Evolutionary conservation across 2,888 invertebrate genomes (phyloP).

Genomic region (Halictus quadricinctus): DNA sequence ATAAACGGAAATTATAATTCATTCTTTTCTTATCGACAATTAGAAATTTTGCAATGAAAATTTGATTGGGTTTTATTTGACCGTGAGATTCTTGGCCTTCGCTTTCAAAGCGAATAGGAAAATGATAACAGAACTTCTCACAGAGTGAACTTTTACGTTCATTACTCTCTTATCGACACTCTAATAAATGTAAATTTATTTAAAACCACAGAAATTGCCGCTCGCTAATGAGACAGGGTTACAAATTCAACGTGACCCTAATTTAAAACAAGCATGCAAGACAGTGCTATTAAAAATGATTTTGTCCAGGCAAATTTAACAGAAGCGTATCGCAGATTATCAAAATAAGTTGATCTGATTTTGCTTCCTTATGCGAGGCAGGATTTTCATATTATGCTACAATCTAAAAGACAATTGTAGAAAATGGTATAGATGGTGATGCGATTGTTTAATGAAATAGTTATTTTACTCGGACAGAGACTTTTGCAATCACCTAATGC

Average conservation of each 20-base stretch:
- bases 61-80: too few species aligned
- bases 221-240: not conserved
- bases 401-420: not conserved
- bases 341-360: too few species aligned
- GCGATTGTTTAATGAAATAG: too few species aligned
- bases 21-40: too few species aligned
- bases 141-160: not conserved
- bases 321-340: not conserved
- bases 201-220: not conserved
- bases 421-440: not conserved
- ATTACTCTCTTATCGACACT: not conserved
- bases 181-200: not conserved
- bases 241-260: not conserved
- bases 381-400: too few species aligned
- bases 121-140: not conserved
- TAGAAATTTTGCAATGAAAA: not conserved
- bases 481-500: too few species aligned
- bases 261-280: too few species aligned
- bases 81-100: not conserved
- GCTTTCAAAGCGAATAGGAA: not conserved
- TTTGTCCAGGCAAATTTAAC: not conserved
- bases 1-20: too few species aligned
- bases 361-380: too few species aligned
- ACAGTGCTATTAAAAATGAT: not conserved
- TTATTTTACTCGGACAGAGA: too few species aligned